These are phyloP conservation scores for Cryptomyrus ogoouensis DNA, from an alignment of 2,113 vertebrate genomes.

Conservation along the genomic window DNA sequence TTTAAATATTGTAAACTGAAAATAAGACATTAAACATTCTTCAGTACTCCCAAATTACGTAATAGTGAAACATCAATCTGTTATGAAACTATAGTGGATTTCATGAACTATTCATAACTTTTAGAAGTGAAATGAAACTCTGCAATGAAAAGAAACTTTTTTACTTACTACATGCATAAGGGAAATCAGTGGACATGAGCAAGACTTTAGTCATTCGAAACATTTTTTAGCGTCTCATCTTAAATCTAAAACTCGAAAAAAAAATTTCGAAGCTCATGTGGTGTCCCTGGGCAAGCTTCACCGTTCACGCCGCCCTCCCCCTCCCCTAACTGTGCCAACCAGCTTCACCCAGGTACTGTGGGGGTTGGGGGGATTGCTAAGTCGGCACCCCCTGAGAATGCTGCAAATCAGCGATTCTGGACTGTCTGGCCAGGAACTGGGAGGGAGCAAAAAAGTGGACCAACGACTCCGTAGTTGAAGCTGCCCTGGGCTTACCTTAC, in stretches of 20 bases:
- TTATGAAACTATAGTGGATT: slow-evolving; percentile 26
- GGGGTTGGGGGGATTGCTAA: neutral
- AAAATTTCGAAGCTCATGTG: neutral
- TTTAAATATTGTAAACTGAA: slow-evolving; percentile 12
- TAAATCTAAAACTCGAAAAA: neutral
- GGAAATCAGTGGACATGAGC: neutral
- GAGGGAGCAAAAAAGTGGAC: neutral
- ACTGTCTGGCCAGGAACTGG: neutral
- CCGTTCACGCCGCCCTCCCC: neutral
- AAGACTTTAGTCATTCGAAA: neutral
- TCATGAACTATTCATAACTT: neutral
- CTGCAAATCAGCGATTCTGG: neutral
- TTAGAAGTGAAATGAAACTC: neutral
- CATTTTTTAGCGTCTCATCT: neutral
- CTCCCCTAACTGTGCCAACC: neutral
- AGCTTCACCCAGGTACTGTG: neutral
- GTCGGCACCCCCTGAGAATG: neutral
- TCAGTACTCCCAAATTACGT: slow-evolving; percentile 20
- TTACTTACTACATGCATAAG: neutral
- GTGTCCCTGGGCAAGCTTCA: neutral
- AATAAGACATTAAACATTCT: neutral
- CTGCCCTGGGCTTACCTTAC: neutral
- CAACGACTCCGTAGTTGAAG: neutral
- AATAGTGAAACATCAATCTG: slow-evolving; percentile 21
- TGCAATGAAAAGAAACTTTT: neutral